These are phyloP conservation scores for Masnerella sp. DNA, from an alignment of 2,888 invertebrate genomes.

Conservation along the genomic window DNA sequence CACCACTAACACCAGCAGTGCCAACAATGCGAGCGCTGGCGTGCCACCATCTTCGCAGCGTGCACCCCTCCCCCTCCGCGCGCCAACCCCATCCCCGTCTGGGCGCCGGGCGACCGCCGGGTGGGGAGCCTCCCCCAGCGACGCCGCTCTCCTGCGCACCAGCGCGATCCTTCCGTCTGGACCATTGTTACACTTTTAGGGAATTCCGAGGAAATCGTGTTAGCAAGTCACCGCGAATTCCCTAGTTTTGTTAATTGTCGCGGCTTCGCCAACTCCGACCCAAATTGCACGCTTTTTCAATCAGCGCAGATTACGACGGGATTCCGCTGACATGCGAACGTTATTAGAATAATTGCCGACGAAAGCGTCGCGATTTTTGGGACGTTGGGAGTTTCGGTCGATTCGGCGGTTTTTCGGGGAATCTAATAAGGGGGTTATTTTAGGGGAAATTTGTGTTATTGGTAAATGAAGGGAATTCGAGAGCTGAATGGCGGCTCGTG, in stretches of 20 bases:
- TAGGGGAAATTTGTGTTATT: too few relatives aligned
- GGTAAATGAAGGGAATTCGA: too few relatives aligned
- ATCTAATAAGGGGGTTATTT: too few relatives aligned
- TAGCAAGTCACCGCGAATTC: conserved; percentile 11
- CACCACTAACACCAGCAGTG: conserved; percentile 58
- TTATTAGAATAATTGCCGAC: too few relatives aligned
- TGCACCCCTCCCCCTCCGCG: conserved; percentile 31
- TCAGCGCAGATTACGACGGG: too few relatives aligned
- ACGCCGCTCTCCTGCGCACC: conserved; percentile 29
- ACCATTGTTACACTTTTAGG: conserved; percentile 44
- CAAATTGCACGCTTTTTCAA: too few relatives aligned
- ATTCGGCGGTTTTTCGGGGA: too few relatives aligned
- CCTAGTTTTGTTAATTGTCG: conserved; percentile 14
- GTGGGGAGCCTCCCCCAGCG: conserved; percentile 26
- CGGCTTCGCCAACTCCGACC: not conserved
- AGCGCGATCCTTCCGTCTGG: conserved; percentile 35
- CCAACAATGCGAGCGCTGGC: conserved; percentile 52
- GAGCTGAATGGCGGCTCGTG: too few relatives aligned
- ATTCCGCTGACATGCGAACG: too few relatives aligned
- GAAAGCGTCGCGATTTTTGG: too few relatives aligned
- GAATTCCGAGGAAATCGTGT: conserved; percentile 20
- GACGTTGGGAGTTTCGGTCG: too few relatives aligned
- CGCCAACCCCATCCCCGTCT: conserved; percentile 22
- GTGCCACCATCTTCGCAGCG: conserved; percentile 46
- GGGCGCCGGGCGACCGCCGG: not conserved